Evolutionary conservation across 2,797 vertebrate genomes (phyloP), one percentile per base, ranked within the genome.

Genomic region (Tympanoctomys barrerae): DNA sequence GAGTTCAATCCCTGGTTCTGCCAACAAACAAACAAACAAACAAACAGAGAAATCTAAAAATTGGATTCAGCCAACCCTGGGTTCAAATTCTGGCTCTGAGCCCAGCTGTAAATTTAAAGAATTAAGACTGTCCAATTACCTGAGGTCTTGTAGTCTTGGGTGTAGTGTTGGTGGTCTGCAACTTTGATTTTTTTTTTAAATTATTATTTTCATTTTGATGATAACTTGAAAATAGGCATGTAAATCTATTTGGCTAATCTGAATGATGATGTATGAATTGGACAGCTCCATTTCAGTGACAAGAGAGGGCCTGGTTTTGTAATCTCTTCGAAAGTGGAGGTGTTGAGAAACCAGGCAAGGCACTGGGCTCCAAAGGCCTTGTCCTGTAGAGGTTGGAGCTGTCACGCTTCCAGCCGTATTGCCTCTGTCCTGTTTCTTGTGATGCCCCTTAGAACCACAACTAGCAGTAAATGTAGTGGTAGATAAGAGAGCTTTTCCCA

Each of bases 151-250:
- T 24, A 75, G 31, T 4, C 89, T 90, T 90, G 31, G 19, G 7
- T 62, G 39, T 87, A 13, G 66, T 82, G 14, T 39, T 66, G 9
- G 62, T 71, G 62, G 39, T 75, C 54, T 83, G 57, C 28, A 95
- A 83, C 12, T 89, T 70, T 75, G 36, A 62, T 54, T 68, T 59
- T 75, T 54, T 68, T 59, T 75, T n/a, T 75, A 18, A 18, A 54
- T 61, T 78, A 85, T 57, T 39, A 36, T 94, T 91, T 95, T 90
- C 13, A 59, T 61, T 89, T 94, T 92, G 33, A 46, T 77, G 82
- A 87, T 59, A 91, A 83, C 31, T 42, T 93, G 84, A 77, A 91
- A 91, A 77, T 87, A 28, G 64, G 39, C n/a, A 61, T 52, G 4
- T 70, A 84, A 79, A 0, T 83, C 57, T 82, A 31, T 91, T 71